Evolutionary conservation across 2,797 vertebrate genomes (phyloP).

Genomic region (Momotus momota): DNA sequence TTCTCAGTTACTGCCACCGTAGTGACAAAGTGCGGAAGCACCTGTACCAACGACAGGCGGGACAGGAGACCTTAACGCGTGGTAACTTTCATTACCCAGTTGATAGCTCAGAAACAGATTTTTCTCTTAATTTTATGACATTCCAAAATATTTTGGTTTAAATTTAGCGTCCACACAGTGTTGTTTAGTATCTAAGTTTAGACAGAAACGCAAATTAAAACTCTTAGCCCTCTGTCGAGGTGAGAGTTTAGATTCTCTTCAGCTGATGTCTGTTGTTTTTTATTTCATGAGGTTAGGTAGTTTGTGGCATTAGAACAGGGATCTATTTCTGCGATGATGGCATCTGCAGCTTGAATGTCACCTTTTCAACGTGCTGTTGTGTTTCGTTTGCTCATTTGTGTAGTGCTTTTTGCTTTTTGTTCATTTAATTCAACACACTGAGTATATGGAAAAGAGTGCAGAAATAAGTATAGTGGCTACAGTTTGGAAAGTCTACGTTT

Average conservation of each 20-base stretch:
- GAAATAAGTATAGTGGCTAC: conserved; percentile 27
- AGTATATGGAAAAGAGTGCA: conserved; percentile 25
- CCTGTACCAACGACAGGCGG: not conserved
- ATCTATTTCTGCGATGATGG: not conserved
- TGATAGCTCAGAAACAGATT: conserved; percentile 21
- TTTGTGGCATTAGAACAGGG: not conserved
- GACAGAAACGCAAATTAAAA: conserved; percentile 49
- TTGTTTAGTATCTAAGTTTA: conserved; percentile 20
- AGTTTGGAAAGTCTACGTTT: conserved; percentile 42
- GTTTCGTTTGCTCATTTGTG: conserved; percentile 46
- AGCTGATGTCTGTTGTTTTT: not conserved
- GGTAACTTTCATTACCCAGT: not conserved
- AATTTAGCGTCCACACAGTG: not conserved
- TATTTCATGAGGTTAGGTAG: not conserved
- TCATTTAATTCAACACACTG: conserved; percentile 16
- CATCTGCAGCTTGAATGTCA: conserved; percentile 1
- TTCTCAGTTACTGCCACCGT: not conserved
- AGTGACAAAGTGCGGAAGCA: conserved; percentile 32
- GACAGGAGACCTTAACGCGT: not conserved
- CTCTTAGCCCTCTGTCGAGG: not conserved
- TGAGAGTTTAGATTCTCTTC: conserved; percentile 25
- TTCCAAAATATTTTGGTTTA: not conserved
- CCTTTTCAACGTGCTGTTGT: conserved; percentile 8
- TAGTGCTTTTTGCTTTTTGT: conserved; percentile 11
- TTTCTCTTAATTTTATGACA: not conserved